Evolutionary conservation across 1,140 invertebrate species (phyloP).

Genomic region (Leptinotarsa lineolata): DNA sequence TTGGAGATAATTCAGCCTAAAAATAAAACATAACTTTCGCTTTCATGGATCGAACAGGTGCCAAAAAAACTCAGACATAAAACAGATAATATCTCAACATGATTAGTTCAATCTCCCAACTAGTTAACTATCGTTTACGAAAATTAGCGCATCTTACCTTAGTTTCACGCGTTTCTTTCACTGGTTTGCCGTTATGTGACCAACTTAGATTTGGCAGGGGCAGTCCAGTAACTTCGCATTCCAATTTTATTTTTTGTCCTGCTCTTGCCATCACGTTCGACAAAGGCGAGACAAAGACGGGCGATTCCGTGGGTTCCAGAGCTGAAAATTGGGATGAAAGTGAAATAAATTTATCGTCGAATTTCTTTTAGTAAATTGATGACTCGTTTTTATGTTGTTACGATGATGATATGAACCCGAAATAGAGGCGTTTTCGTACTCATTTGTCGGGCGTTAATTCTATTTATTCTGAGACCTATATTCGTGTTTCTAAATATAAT

Average conservation of each 20-base stretch:
- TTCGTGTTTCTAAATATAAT: conserved; percentile 2
- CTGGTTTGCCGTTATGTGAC: conserved; percentile 70
- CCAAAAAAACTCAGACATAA: background rate
- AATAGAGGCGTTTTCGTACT: background rate
- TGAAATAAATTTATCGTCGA: background rate
- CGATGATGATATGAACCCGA: background rate
- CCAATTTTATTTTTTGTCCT: conserved; percentile 70
- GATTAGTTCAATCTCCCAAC: no score
- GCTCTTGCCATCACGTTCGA: conserved; percentile 67
- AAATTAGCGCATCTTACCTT: conserved; percentile 57
- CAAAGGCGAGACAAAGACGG: conserved; percentile 62
- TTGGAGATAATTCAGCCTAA: background rate
- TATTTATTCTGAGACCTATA: conserved; percentile 1
- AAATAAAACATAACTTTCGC: background rate
- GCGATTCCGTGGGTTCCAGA: conserved; percentile 59
- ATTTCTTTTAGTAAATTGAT: background rate
- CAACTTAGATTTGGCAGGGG: conserved; percentile 65
- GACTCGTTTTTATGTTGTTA: background rate
- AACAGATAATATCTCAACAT: no score
- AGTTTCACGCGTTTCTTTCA: conserved; percentile 60
- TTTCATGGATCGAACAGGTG: background rate
- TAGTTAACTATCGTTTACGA: background rate
- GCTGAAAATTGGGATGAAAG: conserved; percentile 53
- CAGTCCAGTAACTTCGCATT: conserved; percentile 67
- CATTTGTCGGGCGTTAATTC: background rate